Base-by-base conservation (phyloP, 2,888 invertebrate species). In the Lepidochrysops patricia region DNA sequence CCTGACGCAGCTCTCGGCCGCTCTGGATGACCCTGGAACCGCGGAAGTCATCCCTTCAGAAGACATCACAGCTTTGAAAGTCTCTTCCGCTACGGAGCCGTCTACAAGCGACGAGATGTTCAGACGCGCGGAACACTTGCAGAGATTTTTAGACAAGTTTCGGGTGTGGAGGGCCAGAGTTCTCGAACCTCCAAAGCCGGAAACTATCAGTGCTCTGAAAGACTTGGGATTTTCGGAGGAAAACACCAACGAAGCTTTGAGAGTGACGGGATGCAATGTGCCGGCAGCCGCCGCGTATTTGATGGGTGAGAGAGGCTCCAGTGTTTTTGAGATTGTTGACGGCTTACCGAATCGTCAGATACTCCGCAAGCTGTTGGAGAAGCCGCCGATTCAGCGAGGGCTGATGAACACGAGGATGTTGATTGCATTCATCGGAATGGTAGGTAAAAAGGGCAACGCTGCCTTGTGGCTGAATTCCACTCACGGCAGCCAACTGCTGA, bases 361-460 rank as follows among this genome's bases (percentile, higher is more conserved):
- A 1, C 63, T 89, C 27, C 80, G 85, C 61, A 80, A 82, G 2
- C 65, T 89, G 63, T 62, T 89, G 2, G 84, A 85, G 35, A 87
- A 89, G 52, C 86, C 88, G 0, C 87, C 85, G 64, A 86, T 89
- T 1, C 89, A 89, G 50, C 71, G 89, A 0, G 88, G 89, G 0
- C 68, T 89, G 6, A 57, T 89, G 7, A 89, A 89, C 37, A 88
- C 88, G 0, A 70, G 89, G 23, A 88, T 89, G 89, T 59, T 89
- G 60, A 80, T 82, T 0, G 89, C 89, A 0, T 89, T 89, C 50
- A 87, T 88, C 58, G 84, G 84, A 0, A 88, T 88, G 85, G 85
- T 88, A 0, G 87, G 87, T 0, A 84, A 84, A 65, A 79, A 80
- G 0, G 87, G 86, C 3, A 86, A 81, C 62, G 87, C 89, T 2